phyloP scores from a whole-genome alignment of 2,888 invertebrate species.

The Tuberolachnus salignus region DNA sequence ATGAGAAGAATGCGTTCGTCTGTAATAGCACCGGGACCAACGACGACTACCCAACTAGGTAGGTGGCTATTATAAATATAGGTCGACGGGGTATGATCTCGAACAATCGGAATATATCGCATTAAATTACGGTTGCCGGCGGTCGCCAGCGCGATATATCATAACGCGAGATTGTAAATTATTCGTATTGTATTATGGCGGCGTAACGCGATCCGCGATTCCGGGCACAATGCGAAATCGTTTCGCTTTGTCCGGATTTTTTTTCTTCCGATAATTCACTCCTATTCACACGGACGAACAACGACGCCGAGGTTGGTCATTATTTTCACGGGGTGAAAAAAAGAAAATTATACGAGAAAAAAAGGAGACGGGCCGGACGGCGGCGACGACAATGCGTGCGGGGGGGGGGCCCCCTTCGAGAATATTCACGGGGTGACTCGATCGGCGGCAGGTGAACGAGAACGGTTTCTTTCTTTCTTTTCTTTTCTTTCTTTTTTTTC shows the following conservation, averaged over 20 bases:
- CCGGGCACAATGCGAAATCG: slow-evolving; percentile 23
- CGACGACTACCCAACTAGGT: too few species aligned
- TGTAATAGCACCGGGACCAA: too few species aligned
- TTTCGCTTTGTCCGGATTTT: slow-evolving; percentile 12
- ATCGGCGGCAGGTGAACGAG: slow-evolving; percentile 28
- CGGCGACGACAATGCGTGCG: slow-evolving; percentile 10
- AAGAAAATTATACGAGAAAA: too few species aligned
- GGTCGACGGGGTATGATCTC: too few species aligned
- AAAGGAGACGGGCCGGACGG: too few species aligned
- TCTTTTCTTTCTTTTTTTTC: neutral
- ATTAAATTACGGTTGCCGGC: too few species aligned
- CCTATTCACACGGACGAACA: neutral
- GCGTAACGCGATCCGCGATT: slow-evolving; percentile 27
- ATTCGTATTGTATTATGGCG: neutral
- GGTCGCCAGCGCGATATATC: too few species aligned
- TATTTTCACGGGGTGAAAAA: neutral
- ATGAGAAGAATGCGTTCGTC: too few species aligned
- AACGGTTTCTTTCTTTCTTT: slow-evolving; percentile 25
- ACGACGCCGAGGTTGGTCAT: too few species aligned
- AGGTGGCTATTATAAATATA: too few species aligned
- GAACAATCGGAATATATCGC: too few species aligned
- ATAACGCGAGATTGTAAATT: neutral
- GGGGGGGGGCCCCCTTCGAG: slow-evolving; percentile 29
- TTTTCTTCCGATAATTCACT: neutral
- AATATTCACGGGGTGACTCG: slow-evolving; percentile 39